Evolutionary conservation across 1,140 invertebrate genomes (phyloP).

Genomic region (Conus betulinus): DNA sequence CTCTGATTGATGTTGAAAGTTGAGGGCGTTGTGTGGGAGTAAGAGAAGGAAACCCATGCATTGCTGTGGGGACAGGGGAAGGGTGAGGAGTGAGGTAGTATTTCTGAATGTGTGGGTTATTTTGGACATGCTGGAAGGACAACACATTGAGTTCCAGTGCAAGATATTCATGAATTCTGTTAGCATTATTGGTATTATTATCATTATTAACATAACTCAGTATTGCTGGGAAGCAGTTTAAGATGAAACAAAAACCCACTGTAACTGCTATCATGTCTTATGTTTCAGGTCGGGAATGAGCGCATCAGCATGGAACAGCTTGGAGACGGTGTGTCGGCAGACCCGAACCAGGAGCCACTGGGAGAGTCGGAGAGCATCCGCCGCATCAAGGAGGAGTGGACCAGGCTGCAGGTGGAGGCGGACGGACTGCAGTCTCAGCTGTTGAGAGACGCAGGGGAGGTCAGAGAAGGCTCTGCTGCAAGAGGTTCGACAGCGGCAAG

Average conservation of each 20-base stretch:
- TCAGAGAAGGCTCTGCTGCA: background rate
- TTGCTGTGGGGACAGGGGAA: no score
- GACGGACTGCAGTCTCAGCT: background rate
- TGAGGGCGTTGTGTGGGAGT: no score
- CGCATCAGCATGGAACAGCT: background rate
- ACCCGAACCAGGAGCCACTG: background rate
- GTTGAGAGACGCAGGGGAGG: background rate
- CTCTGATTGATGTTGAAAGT: no score
- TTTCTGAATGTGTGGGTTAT: background rate
- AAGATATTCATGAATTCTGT: background rate
- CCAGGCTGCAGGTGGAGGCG: background rate
- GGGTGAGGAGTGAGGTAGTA: no score
- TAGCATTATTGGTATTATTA: background rate
- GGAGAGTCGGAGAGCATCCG: conserved; percentile 2
- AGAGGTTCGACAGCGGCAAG: background rate
- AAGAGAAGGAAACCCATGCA: no score
- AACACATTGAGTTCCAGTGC: background rate
- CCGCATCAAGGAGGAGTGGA: conserved; percentile 26
- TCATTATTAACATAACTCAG: background rate
- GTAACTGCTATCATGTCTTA: background rate
- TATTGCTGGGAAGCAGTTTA: background rate
- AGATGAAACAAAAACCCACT: background rate
- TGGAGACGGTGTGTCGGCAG: background rate
- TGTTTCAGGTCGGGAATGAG: conserved; percentile 11
- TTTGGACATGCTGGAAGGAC: background rate